Evolutionary conservation across 2,113 vertebrate species (phyloP).

Genomic region (Dryoscopus gambensis): DNA sequence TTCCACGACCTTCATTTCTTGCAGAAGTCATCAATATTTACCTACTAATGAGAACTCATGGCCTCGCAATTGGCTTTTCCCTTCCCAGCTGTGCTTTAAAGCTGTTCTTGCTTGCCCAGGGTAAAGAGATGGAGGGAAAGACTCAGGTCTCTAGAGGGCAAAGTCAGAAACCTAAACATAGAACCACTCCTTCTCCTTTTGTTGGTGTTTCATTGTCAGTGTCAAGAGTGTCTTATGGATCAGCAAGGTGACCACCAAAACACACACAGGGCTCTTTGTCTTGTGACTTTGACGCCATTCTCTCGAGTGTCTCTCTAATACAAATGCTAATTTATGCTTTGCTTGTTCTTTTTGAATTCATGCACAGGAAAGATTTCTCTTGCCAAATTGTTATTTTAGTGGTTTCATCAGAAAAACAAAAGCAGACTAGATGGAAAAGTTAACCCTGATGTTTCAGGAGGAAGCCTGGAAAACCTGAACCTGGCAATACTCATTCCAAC

Average conservation of each 20-base stretch:
- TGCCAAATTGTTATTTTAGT: conserved; percentile 2
- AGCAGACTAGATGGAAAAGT: neutral
- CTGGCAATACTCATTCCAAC: neutral
- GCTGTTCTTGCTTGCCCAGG: neutral
- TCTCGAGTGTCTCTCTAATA: neutral
- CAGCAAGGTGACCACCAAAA: conserved; percentile 23
- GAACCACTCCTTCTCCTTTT: neutral
- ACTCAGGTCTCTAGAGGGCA: neutral
- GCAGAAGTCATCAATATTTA: neutral
- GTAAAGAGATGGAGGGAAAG: neutral
- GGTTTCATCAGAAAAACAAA: neutral
- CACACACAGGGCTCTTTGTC: neutral
- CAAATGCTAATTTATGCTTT: neutral
- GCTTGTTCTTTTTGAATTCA: neutral
- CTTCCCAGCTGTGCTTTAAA: neutral
- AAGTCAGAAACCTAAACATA: neutral
- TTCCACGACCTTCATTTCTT: neutral
- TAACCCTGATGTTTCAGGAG: neutral
- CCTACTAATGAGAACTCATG: neutral
- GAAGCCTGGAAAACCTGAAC: neutral
- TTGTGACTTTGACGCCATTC: neutral
- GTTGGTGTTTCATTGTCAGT: neutral
- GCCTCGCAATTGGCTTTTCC: neutral
- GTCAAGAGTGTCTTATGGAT: neutral
- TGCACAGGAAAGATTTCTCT: neutral